These are phyloP conservation scores for Rhinichthys klamathensis DNA, from an alignment of 2,113 vertebrate species.

Conservation along the genomic window DNA sequence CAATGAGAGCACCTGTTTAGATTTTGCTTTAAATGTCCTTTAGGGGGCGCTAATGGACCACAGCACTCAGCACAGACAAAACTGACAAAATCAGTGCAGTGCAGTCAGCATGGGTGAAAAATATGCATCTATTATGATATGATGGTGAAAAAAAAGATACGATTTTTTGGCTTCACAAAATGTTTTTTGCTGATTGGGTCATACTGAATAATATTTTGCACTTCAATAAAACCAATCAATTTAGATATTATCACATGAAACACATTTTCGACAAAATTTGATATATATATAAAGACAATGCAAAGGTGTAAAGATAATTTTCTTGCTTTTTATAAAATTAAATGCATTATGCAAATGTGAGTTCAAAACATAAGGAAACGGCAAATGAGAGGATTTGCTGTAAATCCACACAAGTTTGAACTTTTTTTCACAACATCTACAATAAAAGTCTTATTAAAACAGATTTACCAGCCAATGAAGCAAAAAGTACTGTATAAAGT, in stretches of 20 bases:
- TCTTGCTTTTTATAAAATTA: background rate
- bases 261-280: too few species aligned
- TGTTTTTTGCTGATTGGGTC: too few species aligned
- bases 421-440: background rate
- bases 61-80: background rate
- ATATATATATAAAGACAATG: background rate
- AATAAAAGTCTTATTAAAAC: background rate
- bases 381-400: too few species aligned
- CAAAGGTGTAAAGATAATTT: background rate
- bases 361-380: too few species aligned
- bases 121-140: too few species aligned
- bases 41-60: conserved; percentile 59
- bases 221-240: too few species aligned
- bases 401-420: too few species aligned
- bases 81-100: conserved; percentile 4
- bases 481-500: background rate
- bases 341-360: background rate
- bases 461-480: background rate
- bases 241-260: too few species aligned
- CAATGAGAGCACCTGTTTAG: background rate
- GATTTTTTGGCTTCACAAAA: too few species aligned
- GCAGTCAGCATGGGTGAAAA: background rate
- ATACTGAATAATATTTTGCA: too few species aligned
- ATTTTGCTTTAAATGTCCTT: conserved; percentile 6
- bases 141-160: too few species aligned